Base-by-base conservation (phyloP, 1,140 invertebrate species). In the Coelopa frigida region DNA sequence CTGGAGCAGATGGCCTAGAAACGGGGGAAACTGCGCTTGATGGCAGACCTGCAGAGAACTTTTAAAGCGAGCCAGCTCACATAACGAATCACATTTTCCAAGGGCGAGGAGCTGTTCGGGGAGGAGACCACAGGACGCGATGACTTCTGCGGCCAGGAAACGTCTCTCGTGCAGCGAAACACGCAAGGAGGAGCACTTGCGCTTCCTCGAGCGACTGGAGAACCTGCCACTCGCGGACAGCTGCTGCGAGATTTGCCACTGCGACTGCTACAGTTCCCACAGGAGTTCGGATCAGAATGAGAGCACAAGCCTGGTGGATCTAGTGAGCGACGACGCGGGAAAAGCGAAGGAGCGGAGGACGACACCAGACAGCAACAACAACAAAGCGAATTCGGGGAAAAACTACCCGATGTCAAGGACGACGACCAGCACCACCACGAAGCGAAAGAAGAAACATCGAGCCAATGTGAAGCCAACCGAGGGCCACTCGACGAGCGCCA, bases 221-320 rank as follows among this genome's bases (percentile, higher is more conserved):
- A 23, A n/a, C 4, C n/a, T 52, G 5, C 31, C 59, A n/a, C 49
- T 67, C 33, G 42, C 36, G 11, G 55, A 61, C 31, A 67, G 57
- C 46, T 67, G 63, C 39, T 67, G 63, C 38, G 60, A 63, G 17
- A 63, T 67, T 40, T 67, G 63, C 31, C 63, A 66, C 40, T 67
- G 63, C 41, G 62, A 66, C 46, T 67, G 63, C 23, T 67, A 66
- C 33, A 63, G 57, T 36, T 59, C 62, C 18, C 63, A 67, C 45
- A 55, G 58, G 31, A 58, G 61, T 50, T 10, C 27, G 27, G 27
- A 29, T 29, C 14, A 8, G 8, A 29, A 29, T 29, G 27, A 29
- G 27, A n/a, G n/a, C n/a, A n/a, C n/a, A n/a, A n/a, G n/a, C n/a
- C n/a, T n/a, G 14, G 14, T 29, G 27, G 27, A 29, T 29, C 14